phyloP scores from a whole-genome alignment of 2,113 vertebrate genomes.

The Entelurus aequoreus region DNA sequence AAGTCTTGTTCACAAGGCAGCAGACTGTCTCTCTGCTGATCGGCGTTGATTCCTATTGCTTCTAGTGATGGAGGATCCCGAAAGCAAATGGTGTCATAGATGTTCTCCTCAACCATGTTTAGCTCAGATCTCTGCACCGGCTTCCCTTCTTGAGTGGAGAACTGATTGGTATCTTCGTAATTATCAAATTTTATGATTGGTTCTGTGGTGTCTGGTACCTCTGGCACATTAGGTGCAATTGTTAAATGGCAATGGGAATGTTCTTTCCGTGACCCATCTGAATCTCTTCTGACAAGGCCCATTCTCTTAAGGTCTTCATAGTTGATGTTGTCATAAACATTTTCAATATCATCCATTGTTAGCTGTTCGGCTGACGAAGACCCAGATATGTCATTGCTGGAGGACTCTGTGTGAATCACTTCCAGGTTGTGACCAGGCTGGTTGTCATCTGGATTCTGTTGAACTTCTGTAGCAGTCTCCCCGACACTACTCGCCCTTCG shows the following conservation, averaged over 20 bases:
- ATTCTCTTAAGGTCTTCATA: slow-evolving; percentile 93
- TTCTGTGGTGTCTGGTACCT: slow-evolving; percentile 10
- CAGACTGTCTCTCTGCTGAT: slow-evolving; percentile 53
- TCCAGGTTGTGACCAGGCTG: slow-evolving; percentile 41
- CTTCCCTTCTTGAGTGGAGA: slow-evolving; percentile 52
- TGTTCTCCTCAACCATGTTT: slow-evolving; percentile 82
- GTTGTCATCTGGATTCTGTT: slow-evolving; percentile 44
- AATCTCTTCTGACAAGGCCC: slow-evolving; percentile 80
- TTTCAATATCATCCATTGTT: slow-evolving; percentile 86
- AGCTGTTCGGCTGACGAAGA: slow-evolving; percentile 84
- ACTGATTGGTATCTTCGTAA: slow-evolving; percentile 53
- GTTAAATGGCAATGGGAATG: neutral
- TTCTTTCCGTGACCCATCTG: slow-evolving; percentile 52
- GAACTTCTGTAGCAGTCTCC: slow-evolving; percentile 72
- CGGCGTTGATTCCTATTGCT: slow-evolving; percentile 42
- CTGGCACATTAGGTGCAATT: slow-evolving; percentile 4
- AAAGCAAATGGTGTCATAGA: slow-evolving; percentile 88
- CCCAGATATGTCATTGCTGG: slow-evolving; percentile 70
- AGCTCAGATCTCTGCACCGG: slow-evolving; percentile 70
- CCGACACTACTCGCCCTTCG: slow-evolving; percentile 90
- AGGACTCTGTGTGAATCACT: slow-evolving; percentile 68
- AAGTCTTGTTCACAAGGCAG: slow-evolving; percentile 76
- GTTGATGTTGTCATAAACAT: slow-evolving; percentile 96
- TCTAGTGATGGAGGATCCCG: slow-evolving; percentile 65
- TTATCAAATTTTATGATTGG: slow-evolving; percentile 41